Evolutionary conservation across 2,113 vertebrate species (phyloP).

Genomic region (Laticauda colubrina): DNA sequence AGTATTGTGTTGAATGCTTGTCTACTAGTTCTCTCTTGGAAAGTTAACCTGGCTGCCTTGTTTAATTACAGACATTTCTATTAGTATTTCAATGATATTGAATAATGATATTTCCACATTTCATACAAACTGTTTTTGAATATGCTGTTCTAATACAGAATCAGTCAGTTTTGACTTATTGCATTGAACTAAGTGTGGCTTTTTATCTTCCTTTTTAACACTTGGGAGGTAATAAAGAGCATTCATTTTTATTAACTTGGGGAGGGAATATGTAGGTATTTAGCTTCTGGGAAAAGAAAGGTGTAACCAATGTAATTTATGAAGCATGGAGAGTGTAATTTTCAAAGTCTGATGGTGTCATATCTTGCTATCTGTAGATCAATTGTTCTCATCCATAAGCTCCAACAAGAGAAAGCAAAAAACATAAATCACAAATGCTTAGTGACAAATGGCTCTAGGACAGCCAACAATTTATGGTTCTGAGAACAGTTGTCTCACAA

Average conservation of each 20-base stretch:
- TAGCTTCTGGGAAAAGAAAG: conserved; percentile 36
- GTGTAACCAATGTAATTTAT: conserved; percentile 52
- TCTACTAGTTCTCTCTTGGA: background rate
- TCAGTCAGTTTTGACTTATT: conserved; percentile 18
- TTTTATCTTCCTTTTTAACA: background rate
- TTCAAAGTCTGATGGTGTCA: conserved; percentile 55
- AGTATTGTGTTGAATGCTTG: background rate
- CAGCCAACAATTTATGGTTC: conserved; percentile 32
- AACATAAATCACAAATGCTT: conserved; percentile 34
- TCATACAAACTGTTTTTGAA: background rate
- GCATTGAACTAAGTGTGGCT: conserved; percentile 20
- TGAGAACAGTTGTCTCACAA: conserved; percentile 20
- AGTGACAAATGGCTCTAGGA: conserved; percentile 25
- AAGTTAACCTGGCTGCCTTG: background rate
- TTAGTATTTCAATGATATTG: background rate
- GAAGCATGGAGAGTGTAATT: conserved; percentile 36
- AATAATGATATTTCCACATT: conserved; percentile 8
- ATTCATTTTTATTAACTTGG: conserved; percentile 25
- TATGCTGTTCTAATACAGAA: conserved; percentile 16
- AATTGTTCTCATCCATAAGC: conserved; percentile 61
- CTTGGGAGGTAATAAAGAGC: background rate
- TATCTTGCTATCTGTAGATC: conserved; percentile 49
- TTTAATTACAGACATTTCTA: background rate
- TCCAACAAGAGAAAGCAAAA: conserved; percentile 53
- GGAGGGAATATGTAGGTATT: conserved; percentile 24